Percentiles rank a stretch among this genome's conserved stretches.
phyloP scores from a whole-genome alignment of 2,888 invertebrate species.

The Limenitis arthemis region DNA sequence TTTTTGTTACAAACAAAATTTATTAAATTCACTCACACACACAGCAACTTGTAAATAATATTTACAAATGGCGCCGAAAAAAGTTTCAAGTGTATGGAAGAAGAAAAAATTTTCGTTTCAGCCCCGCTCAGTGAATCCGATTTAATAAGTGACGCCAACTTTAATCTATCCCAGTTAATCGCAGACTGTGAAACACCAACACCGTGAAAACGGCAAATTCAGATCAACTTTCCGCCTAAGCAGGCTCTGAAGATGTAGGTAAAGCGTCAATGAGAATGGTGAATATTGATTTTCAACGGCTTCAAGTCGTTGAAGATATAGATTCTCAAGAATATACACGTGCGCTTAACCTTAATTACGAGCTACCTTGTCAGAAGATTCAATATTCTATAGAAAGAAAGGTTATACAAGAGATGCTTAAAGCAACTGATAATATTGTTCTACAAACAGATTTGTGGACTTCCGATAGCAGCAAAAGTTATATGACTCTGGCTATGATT shows the following conservation, averaged over 20 bases:
- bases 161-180: not conserved
- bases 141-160: not conserved
- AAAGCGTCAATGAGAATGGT: constrained; percentile 1
- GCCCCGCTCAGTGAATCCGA: not conserved
- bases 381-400: not conserved
- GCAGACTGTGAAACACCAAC: not conserved
- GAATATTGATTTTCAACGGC: constrained; percentile 2
- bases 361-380: not conserved
- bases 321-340: not conserved
- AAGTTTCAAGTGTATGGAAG: too few species aligned
- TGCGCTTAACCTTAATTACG: not conserved
- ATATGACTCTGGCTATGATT: not conserved
- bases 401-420: not conserved
- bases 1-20: too few species aligned
- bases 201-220: not conserved
- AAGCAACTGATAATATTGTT: not conserved
- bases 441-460: not conserved
- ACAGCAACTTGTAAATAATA: too few species aligned
- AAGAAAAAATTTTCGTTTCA: too few species aligned
- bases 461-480: not conserved
- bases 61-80: too few species aligned
- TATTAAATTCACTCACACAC: too few species aligned
- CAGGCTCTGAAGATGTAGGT: constrained; percentile 1
- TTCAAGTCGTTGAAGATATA: not conserved
- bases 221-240: not conserved